Percentiles rank a stretch among this genome's conserved stretches.
phyloP scores from a whole-genome alignment of 2,888 invertebrate genomes.

The Mythimna vitellina region DNA sequence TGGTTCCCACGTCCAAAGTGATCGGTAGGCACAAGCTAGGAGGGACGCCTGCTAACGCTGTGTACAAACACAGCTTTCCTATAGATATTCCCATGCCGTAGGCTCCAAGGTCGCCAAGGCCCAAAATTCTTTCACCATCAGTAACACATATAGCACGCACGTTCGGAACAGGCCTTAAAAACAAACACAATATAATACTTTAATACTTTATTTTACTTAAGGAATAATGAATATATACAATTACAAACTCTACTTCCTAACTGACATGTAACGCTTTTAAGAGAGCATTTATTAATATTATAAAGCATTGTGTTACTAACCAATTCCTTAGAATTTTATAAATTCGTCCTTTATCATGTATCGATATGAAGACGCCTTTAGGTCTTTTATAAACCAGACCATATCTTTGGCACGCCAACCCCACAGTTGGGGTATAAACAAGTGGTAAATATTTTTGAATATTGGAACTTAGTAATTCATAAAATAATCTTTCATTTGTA shows the following conservation, averaged over 20 bases:
- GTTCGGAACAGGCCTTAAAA: conserved; percentile 93
- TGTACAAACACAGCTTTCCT: conserved; percentile 98
- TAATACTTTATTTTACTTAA: too few relatives aligned
- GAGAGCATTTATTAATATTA: background rate
- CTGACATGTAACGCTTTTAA: too few relatives aligned
- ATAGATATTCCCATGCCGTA: conserved; percentile 99
- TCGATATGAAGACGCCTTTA: conserved; percentile 97
- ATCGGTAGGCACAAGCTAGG: conserved; percentile 97
- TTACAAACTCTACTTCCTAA: too few relatives aligned
- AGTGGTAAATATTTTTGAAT: conserved; percentile 97
- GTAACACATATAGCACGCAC: conserved; percentile 96
- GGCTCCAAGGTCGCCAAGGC: conserved; percentile 98
- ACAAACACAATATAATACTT: background rate
- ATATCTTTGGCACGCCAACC: conserved; percentile 98
- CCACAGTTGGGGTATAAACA: conserved; percentile 98
- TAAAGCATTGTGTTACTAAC: conserved; percentile 84
- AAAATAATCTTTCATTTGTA: conserved; percentile 97
- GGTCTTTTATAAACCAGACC: conserved; percentile 97
- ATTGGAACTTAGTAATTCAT: conserved; percentile 95
- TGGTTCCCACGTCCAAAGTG: conserved; percentile 97
- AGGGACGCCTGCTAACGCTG: conserved; percentile 97
- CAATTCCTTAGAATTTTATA: conserved; percentile 96
- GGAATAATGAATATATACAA: too few relatives aligned
- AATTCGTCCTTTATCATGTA: conserved; percentile 96
- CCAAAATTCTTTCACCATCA: conserved; percentile 98